Conservation (phyloP, 2,113 vertebrate species). For the Ceyx melanurus region DNA sequence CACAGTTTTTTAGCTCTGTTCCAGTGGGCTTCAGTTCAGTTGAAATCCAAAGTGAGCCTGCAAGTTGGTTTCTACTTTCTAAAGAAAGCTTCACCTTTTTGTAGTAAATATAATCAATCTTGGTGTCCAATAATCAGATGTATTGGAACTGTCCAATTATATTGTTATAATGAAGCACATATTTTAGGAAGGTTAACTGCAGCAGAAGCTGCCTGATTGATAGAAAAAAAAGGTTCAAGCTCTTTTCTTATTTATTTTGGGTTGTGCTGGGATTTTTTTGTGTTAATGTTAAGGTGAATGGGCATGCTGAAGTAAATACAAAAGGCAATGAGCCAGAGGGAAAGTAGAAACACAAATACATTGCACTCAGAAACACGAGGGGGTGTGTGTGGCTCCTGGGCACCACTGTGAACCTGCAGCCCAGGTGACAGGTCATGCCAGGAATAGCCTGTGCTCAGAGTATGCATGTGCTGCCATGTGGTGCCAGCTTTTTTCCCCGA, state of each 20-base stretch:
- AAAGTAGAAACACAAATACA: conserved; percentile 39
- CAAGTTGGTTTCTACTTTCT: not conserved
- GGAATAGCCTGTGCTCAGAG: conserved; percentile 38
- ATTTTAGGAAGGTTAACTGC: not conserved
- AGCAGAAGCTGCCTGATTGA: not conserved
- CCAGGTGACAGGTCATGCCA: conserved; percentile 25
- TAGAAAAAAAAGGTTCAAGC: not conserved
- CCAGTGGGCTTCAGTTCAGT: not conserved
- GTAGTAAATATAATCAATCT: not conserved
- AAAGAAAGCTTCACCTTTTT: not conserved
- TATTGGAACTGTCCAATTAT: not conserved
- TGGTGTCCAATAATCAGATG: not conserved
- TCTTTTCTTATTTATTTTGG: not conserved
- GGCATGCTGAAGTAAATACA: conserved; percentile 28
- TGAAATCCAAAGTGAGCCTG: not conserved
- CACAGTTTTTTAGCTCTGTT: not conserved
- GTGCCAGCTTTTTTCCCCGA: conserved; percentile 8
- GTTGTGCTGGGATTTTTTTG: not conserved
- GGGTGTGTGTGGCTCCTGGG: not conserved
- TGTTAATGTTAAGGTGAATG: conserved; percentile 1
- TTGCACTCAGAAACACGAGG: conserved; percentile 39
- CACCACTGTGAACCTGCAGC: conserved; percentile 24
- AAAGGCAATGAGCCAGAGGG: conserved; percentile 50
- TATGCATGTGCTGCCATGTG: rapidly evolving
- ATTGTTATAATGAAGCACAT: not conserved